phyloP scores from a whole-genome alignment of 2,888 invertebrate species.

The Zhengitettix transpicula region DNA sequence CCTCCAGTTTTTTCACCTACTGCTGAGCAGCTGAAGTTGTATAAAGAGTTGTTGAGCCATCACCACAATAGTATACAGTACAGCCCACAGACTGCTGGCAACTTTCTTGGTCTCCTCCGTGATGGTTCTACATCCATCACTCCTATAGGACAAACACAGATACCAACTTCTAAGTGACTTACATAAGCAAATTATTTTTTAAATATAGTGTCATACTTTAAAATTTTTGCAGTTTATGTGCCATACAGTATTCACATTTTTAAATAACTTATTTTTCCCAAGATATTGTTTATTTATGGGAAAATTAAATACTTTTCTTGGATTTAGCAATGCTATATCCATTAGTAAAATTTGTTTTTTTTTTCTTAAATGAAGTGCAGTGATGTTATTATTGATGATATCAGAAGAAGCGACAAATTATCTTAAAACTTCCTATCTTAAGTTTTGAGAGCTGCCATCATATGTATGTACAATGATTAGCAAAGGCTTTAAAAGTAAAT shows the following conservation, averaged over 20 bases:
- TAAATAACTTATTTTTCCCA: too few species aligned
- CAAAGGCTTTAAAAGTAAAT: background rate
- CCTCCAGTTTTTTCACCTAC: conserved; percentile 27
- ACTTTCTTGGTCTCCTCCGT: conserved; percentile 18
- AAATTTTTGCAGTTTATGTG: background rate
- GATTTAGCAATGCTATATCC: too few species aligned
- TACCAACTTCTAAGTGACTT: conserved; percentile 25
- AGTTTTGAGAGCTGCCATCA: background rate
- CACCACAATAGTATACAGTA: conserved; percentile 2
- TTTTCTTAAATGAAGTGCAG: too few species aligned
- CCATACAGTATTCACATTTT: background rate
- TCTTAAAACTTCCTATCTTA: background rate
- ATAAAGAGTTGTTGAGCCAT: conserved; percentile 29
- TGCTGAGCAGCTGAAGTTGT: conserved; percentile 33
- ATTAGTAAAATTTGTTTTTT: too few species aligned
- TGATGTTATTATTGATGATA: too few species aligned
- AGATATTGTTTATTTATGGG: too few species aligned
- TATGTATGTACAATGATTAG: background rate
- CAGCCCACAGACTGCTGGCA: conserved; percentile 2
- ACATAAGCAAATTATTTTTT: background rate
- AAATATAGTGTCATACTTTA: background rate
- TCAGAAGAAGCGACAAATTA: too few species aligned
- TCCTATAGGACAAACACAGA: conserved; percentile 22
- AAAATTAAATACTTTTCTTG: too few species aligned
- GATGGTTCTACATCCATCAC: conserved; percentile 27